Evolutionary conservation across 1,140 invertebrate species (phyloP), one percentile per base, ranked within the genome.

Genomic region (Sycophaga agraensis): DNA sequence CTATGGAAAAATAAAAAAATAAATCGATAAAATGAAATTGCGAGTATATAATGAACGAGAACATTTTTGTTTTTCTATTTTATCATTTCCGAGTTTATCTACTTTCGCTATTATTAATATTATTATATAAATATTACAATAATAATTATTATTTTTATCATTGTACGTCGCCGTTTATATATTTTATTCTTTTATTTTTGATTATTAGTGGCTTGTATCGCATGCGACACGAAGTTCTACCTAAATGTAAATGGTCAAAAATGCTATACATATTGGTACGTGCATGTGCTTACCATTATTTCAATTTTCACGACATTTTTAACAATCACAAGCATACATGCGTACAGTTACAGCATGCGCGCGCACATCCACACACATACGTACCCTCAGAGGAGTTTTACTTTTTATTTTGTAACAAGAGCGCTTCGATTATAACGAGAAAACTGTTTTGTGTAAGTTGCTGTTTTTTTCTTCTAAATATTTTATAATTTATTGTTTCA

Each of bases 401-500:
- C 22, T 39, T 53, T 24, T 40, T 53, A 53, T 39, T 53, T 53
- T 53, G 35, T 53, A 53, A 59, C 37, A 28, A 59, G n/a, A n/a
- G 57, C 48, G 57, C 21, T 59, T n/a, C 39, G 12, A 53, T 60
- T 60, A 40, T 53, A 37, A 45, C 28, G 21, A 51, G 49, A 48
- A 40, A n/a, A n/a, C n/a, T n/a, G n/a, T 57, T 49, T 21, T 51
- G 50, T 54, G 39, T 54, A 54, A 60, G 42, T 45, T 60, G 40
- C 40, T 54, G 50, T 60, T 59, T 59, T 42, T n/a, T n/a, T n/a
- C n/a, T n/a, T 60, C 50, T 53, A 22, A 54, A 53, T 60, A 54
- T 60, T 51, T 59, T 60, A 60, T 60, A 60, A 60, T 60, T 60
- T 48, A 53, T 60, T 60, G 50, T 60, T 60, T 60, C 37, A 54